Base-by-base conservation (phyloP, 2,797 vertebrate species). In the Heliangelus exortis region DNA sequence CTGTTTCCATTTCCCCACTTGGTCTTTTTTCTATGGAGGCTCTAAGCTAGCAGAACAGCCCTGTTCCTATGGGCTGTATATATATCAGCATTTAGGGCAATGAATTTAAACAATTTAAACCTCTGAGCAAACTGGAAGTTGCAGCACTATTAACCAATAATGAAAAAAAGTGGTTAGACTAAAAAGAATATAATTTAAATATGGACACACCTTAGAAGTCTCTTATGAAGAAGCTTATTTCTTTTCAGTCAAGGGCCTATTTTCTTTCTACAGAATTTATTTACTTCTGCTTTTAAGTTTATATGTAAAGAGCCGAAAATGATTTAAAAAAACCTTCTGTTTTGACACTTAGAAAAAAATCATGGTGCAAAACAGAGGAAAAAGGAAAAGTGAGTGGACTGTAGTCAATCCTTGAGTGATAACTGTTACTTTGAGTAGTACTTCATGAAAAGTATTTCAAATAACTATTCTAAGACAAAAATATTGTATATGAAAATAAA, bases 11-110 rank as follows among this genome's bases (percentile, higher is more conserved):
- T 88, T 59, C 23, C 9, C 7, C 72, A 7, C 28, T 83, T 87
- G n/a, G 6, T 26, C 39, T 73, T 34, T 81, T 39, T 9, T 55
- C 28, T 58, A 1, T 50, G 12, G 62, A 15, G 9, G 5, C 50
- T 81, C 14, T 76, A 53, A 90, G 15, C 20, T 63, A 9, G 5
- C 15, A 57, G 21, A 57, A 39, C 15, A 68, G 43, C 1, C 10
- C 9, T 65, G 34, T 45, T 83, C 11, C 0, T 55, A 29, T 13
- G 19, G 29, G 12, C 2, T 10, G 7, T 36, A 34, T 2, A 2
- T 33, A 69, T 18, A 34, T 3, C 33, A 74, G 17, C 19, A 62
- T 63, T 63, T 77, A 71, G 22, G 17, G 2, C 41, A 77, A 67
- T 4, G 7, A 67, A 34, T 83, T 71, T 61, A 72, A 84, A 67